A percentile compares a stretch with the other conserved stretches of the same genome.
These are phyloP conservation scores for Chrysochloris asiatica DNA, from an alignment of 2,113 vertebrate genomes.

Conservation along the genomic window DNA sequence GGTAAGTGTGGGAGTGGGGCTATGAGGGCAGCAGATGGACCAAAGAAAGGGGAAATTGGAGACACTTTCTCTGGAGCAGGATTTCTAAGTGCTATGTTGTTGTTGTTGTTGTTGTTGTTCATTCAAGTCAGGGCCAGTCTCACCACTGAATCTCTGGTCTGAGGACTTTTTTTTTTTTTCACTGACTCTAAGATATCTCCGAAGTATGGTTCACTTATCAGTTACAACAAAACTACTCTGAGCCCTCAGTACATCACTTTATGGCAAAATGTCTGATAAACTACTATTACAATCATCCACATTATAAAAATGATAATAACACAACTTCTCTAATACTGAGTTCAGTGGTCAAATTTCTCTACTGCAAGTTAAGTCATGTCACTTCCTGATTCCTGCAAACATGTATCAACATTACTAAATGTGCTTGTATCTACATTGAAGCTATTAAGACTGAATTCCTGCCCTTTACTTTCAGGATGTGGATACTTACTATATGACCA, in stretches of 20 bases:
- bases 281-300: background rate
- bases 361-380: background rate
- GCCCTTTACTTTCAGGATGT: conserved; percentile 78
- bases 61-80: background rate
- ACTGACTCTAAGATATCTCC: too few species aligned
- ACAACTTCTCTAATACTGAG: background rate
- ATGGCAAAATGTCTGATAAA: background rate
- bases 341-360: too few species aligned
- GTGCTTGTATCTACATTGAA: background rate
- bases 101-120: background rate
- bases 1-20: conserved; percentile 14
- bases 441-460: background rate
- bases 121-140: background rate
- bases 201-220: background rate
- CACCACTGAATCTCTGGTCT: too few species aligned
- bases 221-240: background rate
- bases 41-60: background rate
- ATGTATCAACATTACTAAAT: background rate
- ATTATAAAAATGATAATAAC: background rate
- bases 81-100: background rate
- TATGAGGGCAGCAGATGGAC: background rate
- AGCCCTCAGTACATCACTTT: background rate
- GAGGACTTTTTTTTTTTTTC: background rate
- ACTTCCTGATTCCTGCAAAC: background rate
- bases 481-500: conserved; percentile 82